Conservation (phyloP, 2,888 invertebrate species). For the Drosophila eohydei region DNA sequence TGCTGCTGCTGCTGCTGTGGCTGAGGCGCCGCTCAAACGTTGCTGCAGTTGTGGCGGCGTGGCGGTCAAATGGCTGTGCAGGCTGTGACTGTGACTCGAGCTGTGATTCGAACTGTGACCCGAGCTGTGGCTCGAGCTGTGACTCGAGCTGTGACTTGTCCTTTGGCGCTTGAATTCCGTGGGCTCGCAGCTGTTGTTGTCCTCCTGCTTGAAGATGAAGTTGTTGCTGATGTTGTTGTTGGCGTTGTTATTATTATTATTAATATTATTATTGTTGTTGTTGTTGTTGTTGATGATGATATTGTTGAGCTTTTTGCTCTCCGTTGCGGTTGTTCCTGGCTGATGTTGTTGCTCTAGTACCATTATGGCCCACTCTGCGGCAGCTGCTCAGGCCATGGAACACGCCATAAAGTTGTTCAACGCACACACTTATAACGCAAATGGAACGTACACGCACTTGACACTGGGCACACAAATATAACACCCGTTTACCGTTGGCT, state of each 20-base stretch:
- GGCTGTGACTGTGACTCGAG: slow-evolving; percentile 20
- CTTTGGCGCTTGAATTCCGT: slow-evolving; percentile 42
- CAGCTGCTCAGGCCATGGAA: slow-evolving; percentile 51
- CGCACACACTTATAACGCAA: slow-evolving; percentile 8
- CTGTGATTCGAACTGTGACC: slow-evolving; percentile 27
- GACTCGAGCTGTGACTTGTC: slow-evolving; percentile 43
- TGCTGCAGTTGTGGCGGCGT: slow-evolving; percentile 55
- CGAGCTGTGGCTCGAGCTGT: slow-evolving; percentile 29
- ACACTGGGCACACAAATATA: slow-evolving; percentile 19
- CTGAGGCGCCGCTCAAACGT: slow-evolving; percentile 40
- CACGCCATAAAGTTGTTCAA: slow-evolving; percentile 28
- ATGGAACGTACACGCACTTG: slow-evolving; percentile 25
- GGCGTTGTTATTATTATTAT: slow-evolving; percentile 27
- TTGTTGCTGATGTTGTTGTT: slow-evolving; percentile 33
- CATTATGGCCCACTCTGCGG: slow-evolving; percentile 72
- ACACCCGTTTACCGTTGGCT: slow-evolving; percentile 44
- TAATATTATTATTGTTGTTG: slow-evolving; percentile 18
- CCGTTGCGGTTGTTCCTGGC: slow-evolving; percentile 22
- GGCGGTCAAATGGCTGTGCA: slow-evolving; percentile 39
- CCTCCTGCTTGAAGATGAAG: slow-evolving; percentile 51
- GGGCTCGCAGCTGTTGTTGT: slow-evolving; percentile 34
- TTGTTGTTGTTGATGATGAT: slow-evolving; percentile 25
- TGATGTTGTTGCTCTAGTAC: slow-evolving; percentile 79
- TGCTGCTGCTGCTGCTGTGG: slow-evolving; percentile 10
- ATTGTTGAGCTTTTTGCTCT: slow-evolving; percentile 22